A percentile compares a stretch with the other conserved stretches of the same genome.
Evolutionary conservation across 2,888 invertebrate genomes (phyloP).

Genomic region (Corythucha ciliata): DNA sequence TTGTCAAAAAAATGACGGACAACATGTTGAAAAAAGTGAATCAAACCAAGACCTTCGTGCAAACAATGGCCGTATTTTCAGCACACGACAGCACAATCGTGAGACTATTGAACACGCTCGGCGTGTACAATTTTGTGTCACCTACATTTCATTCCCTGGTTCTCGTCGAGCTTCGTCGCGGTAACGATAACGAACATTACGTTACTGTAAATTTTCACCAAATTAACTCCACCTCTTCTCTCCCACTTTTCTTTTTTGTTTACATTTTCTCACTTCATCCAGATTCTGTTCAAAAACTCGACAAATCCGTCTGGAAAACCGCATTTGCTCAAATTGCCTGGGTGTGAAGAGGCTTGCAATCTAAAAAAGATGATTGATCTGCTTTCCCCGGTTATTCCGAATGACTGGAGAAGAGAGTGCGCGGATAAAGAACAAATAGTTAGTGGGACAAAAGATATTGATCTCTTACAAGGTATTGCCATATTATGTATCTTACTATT

Average conservation of each 20-base stretch:
- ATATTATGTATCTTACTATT: too few relatives aligned
- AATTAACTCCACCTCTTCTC: too few relatives aligned
- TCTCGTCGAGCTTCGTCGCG: constrained; percentile 54
- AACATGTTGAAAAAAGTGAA: constrained; percentile 12
- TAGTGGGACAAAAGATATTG: too few relatives aligned
- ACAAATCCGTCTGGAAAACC: constrained; percentile 18
- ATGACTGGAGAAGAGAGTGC: constrained; percentile 29
- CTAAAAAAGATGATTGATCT: constrained; percentile 19
- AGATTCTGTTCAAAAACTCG: constrained; percentile 25
- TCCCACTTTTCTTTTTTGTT: too few relatives aligned
- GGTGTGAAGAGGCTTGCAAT: constrained; percentile 26
- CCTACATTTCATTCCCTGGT: constrained; percentile 56
- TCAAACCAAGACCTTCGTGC: constrained; percentile 27
- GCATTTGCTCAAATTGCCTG: constrained; percentile 43
- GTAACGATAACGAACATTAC: constrained; percentile 16
- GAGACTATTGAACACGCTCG: constrained; percentile 53
- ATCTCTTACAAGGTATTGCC: too few relatives aligned
- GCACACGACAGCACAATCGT: constrained; percentile 67
- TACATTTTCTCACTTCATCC: constrained; percentile 4
- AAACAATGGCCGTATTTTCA: constrained; percentile 55
- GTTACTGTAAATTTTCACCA: constrained; percentile 23
- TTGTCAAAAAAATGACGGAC: constrained; percentile 28
- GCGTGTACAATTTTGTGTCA: constrained; percentile 55
- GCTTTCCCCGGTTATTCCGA: constrained; percentile 21
- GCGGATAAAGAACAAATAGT: too few relatives aligned